Base-by-base conservation (phyloP, 2,113 vertebrate species). In the Passer montanus region DNA sequence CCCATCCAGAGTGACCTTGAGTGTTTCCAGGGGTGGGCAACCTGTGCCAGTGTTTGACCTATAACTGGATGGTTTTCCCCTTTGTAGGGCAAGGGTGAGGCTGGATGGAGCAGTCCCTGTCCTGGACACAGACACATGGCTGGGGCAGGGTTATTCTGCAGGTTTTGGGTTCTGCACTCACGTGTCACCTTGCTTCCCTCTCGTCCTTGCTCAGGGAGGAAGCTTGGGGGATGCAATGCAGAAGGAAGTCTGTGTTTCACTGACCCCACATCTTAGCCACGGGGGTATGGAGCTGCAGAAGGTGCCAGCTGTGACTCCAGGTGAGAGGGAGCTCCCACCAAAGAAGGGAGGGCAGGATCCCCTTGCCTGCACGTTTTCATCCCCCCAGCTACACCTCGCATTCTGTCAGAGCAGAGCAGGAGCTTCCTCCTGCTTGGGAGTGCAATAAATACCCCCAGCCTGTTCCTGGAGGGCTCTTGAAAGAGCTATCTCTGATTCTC, bases 61-160 rank as follows among this genome's bases (percentile, higher is more conserved):
- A 3, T 9, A 13, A 70, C 53, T 18, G 7, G 52, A 24, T 8
- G 30, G 33, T n/a, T n/a, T 64, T 24, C 10, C 21, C 13, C 17
- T 43, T 43, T 43, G 17, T 17, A 11, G 23, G 5, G 15, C 7
- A 6, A 24, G 7, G 11, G 4, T 1, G 31, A 56, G 22, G 16
- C 15, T 68, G 44, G 43, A 14, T 26, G 15, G 49, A 23, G 12
- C 13, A 10, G 16, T 19, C 22, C 47, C 49, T 35, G 19, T 41
- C 13, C 23, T 1, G 7, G 46, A 53, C 14, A 26, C 5, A 81
- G 41, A 26, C 1, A 10, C 0, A 0, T 31, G 13, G 23, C 7
- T 24, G 21, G 28, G 12, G n/a, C 30, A 19, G 7, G 39, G 30
- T 66, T 67, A 37, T 28, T 28, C 39, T 62, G 43, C 31, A 60